Base-by-base conservation (phyloP, 2,113 vertebrate species). In the Sorex araneus region DNA sequence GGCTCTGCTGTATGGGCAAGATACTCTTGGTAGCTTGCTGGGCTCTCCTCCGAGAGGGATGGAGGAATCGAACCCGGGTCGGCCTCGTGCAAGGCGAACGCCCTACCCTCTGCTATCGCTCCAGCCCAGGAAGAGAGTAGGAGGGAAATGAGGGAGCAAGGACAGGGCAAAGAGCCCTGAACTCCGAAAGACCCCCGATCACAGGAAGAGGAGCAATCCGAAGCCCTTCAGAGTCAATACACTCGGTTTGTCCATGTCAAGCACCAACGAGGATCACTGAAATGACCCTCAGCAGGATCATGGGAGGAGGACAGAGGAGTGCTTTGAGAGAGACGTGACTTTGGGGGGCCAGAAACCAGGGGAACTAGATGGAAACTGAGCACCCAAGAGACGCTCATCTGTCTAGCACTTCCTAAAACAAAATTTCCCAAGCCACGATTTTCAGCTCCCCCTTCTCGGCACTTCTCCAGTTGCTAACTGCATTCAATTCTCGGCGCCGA, bases 201-300 rank as follows among this genome's bases (percentile, higher is more conserved):
- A 54, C 54, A 15, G 12, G 15, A 54, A 19, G 10, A 16, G 54
- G 93, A 96, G 95, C 94, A 79, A 94, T 40, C 88, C 2, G 89
- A 84, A 95, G 93, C 96, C 96, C 96, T 97, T 95, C 95, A 16
- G 3, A 60, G 94, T 86, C 95, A 96, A 98, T 98, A 98, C 66
- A 97, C 86, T 89, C 97, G 97, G 97, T 97, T 97, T 97, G 94
- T 95, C 71, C 40, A 40, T 40, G 3, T 40, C 7, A n/a, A 96
- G 95, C 95, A 96, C 95, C 89, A 84, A 96, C 94, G 90, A 82
- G 92, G 95, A 96, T 93, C 94, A 92, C 16, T 0, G 0, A 93
- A 95, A 96, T 78, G 50, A 54, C 54, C 16, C 74, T 83, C 27
- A 78, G 71, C 77, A 71, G 83, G 94, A 32, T 54, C 40, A 40